Evolutionary conservation across 2,888 invertebrate species (phyloP), one percentile per base, ranked within the genome.

Genomic region (Idaea aversata): DNA sequence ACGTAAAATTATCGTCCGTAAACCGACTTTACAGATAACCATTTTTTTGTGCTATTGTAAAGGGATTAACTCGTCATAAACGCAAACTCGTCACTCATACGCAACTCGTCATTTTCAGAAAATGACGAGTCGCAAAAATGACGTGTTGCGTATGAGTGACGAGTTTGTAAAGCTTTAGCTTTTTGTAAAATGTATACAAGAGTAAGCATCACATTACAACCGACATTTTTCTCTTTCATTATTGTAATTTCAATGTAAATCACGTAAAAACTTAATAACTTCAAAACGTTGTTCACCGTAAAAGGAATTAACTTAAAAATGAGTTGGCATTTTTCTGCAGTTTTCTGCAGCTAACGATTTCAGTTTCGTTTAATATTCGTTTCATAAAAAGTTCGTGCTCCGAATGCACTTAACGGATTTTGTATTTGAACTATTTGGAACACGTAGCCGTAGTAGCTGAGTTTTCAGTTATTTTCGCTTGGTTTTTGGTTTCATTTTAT

Each of bases 291-390:
- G 7, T 47, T 47, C 47, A 47, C 13, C 47, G 47, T 47, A 47
- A 47, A 47, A 47, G 47, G 7, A 47, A 47, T 25, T 25, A 47
- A 47, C 47, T 47, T 47, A 13, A 47, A 47, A 47, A 47, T 47
- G 47, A 47, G 47, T 47, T 10, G 5, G 47, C 7, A 47, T 47
- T 13, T 47, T 47, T 47, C 13, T 13, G 47, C 47, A 13, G 47
- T 47, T 47, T 69, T 61, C 57, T 10, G 25, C 59, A 64, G 62
- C 63, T 36, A 59, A 61, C 65, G 61, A 63, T 66, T 63, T 16
- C 47, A 47, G 47, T 47, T 47, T 47, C 47, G 47, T 47, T 61
- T 6, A 47, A 47, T 47, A 47, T 13, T 47, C 47, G 47, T 47
- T 47, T 47, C 4, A 47, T 13, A 13, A 10, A 47, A 47, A 47